Evolutionary conservation across 2,113 vertebrate genomes (phyloP).

Genomic region (Trichomycterus rosablanca): DNA sequence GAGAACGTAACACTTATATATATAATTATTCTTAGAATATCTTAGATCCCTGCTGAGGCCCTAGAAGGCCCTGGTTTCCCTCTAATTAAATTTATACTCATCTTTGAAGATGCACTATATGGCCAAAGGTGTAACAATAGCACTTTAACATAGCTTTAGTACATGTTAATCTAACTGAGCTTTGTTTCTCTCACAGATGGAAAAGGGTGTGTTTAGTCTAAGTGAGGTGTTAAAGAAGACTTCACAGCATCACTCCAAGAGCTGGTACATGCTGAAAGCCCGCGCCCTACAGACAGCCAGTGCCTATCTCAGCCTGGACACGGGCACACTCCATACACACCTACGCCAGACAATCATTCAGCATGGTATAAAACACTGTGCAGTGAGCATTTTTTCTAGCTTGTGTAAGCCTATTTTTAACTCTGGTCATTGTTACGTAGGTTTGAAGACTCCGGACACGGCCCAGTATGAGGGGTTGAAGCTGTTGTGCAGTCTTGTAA

Average conservation of each 20-base stretch:
- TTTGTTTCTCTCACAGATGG: slow-evolving; percentile 58
- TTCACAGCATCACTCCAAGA: slow-evolving; percentile 71
- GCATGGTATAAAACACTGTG: slow-evolving; percentile 62
- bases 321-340: slow-evolving; percentile 51
- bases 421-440: slow-evolving; percentile 56
- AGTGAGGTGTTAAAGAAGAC: slow-evolving; percentile 71
- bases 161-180: not conserved
- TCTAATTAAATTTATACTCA: too few relatives aligned
- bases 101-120: too few relatives aligned
- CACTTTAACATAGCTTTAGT: too few relatives aligned
- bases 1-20: too few relatives aligned
- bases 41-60: too few relatives aligned
- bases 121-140: too few relatives aligned
- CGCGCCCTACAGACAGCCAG: slow-evolving; percentile 71
- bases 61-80: too few relatives aligned
- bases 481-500: slow-evolving; percentile 78
- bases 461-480: slow-evolving; percentile 78
- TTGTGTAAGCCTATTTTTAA: too few relatives aligned
- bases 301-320: slow-evolving; percentile 72
- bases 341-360: slow-evolving; percentile 62
- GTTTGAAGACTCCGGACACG: slow-evolving; percentile 70
- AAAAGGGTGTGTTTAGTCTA: slow-evolving; percentile 66
- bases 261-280: slow-evolving; percentile 82
- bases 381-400: too few relatives aligned
- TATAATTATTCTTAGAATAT: too few relatives aligned